A percentile compares a stretch with the other conserved stretches of the same genome.
phyloP scores from a whole-genome alignment of 1,140 invertebrate species.

The Aphaenogaster rudis region DNA sequence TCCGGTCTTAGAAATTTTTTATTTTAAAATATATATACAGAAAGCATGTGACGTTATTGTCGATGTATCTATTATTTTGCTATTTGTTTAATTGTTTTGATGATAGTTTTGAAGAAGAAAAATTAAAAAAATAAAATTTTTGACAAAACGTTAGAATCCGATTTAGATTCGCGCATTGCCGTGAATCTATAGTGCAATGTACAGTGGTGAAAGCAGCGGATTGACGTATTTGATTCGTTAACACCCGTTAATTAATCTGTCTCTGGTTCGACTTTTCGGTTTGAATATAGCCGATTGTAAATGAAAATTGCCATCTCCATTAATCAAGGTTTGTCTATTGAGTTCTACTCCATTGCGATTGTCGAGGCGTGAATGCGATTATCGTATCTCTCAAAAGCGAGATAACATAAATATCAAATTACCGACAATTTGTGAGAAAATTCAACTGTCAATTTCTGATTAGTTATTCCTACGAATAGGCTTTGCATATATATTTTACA shows the following conservation, averaged over 20 bases:
- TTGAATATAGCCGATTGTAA: constrained; percentile 21
- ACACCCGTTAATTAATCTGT: constrained; percentile 46
- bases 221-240: constrained; percentile 22
- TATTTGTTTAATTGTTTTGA: neutral
- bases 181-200: neutral
- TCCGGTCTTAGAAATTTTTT: neutral
- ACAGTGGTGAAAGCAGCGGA: neutral
- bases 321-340: constrained; percentile 60
- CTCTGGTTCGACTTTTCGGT: constrained; percentile 6
- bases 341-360: constrained; percentile 23
- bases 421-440: constrained; percentile 45
- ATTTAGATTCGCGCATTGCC: neutral
- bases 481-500: constrained; percentile 3
- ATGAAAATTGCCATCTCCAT: constrained; percentile 67
- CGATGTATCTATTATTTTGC: neutral
- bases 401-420: constrained; percentile 51
- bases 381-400: constrained; percentile 35
- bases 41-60: neutral
- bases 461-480: neutral
- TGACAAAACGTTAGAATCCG: neutral
- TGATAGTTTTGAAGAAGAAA: neutral
- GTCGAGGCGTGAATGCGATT: constrained; percentile 29
- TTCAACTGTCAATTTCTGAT: constrained; percentile 35
- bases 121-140: neutral
- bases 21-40: neutral